A percentile compares a stretch with the other conserved stretches of the same genome.
Evolutionary conservation across 2,113 vertebrate species (phyloP).

Genomic region (Salvelinus alpinus): DNA sequence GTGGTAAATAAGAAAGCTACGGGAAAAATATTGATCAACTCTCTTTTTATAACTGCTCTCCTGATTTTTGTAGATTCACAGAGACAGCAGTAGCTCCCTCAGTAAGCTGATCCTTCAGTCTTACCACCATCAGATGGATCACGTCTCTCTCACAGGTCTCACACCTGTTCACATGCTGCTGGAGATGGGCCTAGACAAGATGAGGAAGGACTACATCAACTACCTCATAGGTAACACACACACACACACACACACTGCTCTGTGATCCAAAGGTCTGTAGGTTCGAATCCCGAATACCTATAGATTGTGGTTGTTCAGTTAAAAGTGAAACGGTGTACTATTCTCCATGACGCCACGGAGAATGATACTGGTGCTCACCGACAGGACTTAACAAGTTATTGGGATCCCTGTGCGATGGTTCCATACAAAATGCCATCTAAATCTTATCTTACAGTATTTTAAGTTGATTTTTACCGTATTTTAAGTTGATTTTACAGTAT

Average conservation of each 20-base stretch:
- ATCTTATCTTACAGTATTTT: neutral
- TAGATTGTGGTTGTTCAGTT: constrained; percentile 29
- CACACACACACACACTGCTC: neutral
- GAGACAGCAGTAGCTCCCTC: constrained; percentile 86
- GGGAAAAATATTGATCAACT: no score
- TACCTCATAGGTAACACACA: constrained; percentile 86
- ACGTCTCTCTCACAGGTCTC: constrained; percentile 77
- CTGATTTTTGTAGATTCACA: constrained; percentile 79
- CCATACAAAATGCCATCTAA: constrained; percentile 67
- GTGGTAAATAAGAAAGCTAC: no score
- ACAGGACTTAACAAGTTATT: constrained; percentile 57
- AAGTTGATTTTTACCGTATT: neutral
- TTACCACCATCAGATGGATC: constrained; percentile 80
- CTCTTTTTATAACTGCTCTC: no score
- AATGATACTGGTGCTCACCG: constrained; percentile 71
- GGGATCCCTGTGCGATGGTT: constrained; percentile 83
- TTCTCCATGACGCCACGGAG: constrained; percentile 30
- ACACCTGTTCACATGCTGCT: constrained; percentile 87
- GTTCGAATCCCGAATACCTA: constrained; percentile 9
- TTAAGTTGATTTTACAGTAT: no score
- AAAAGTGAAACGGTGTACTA: constrained; percentile 65
- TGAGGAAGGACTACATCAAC: constrained; percentile 94
- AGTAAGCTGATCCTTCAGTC: constrained; percentile 89
- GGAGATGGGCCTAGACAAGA: constrained; percentile 93
- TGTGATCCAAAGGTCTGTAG: neutral